Conservation (phyloP, 2,888 invertebrate species). For the Aphodius granarius region DNA sequence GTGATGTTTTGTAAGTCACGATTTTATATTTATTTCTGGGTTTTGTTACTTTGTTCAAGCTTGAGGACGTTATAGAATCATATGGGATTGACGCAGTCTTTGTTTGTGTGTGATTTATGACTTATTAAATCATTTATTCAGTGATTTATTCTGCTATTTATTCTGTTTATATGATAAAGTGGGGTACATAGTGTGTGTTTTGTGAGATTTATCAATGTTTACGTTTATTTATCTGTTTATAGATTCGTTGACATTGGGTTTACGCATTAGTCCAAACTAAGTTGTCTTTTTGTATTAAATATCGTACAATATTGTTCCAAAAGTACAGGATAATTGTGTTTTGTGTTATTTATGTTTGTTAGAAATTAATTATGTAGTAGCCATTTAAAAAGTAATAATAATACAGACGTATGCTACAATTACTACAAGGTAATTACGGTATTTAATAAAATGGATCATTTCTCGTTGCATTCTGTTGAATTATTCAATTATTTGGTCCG, state of each 20-base stretch:
- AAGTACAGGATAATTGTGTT: no score
- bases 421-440: background rate
- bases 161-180: no score
- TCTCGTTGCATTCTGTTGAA: background rate
- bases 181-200: background rate
- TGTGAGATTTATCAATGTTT: background rate
- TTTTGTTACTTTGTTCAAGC: background rate
- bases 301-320: no score
- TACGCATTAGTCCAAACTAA: no score
- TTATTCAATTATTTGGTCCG: background rate
- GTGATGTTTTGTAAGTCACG: background rate
- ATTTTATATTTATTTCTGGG: constrained; percentile 4
- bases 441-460: background rate
- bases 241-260: background rate
- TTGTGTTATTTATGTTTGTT: no score
- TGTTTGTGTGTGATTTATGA: background rate
- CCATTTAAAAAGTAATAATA: no score
- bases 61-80: background rate
- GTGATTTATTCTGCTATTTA: no score
- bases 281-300: no score
- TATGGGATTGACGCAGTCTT: background rate
- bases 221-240: background rate
- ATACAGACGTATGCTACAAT: no score
- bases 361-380: no score
- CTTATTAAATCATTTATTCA: no score